Conservation (phyloP, 1,140 invertebrate genomes). For the Drosophila neocordata region DNA sequence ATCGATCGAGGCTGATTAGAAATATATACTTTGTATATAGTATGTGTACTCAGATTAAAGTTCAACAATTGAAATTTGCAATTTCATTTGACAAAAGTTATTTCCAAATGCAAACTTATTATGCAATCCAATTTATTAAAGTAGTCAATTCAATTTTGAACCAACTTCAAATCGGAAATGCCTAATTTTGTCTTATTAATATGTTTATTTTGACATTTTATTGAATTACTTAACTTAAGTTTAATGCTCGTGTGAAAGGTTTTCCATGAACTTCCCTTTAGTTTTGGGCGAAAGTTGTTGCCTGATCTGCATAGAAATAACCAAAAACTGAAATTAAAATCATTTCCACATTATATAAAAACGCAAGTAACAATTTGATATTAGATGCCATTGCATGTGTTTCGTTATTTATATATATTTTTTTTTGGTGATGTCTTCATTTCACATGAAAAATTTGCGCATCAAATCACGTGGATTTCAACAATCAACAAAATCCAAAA, state of each 20-base stretch:
- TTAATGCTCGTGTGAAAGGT: background rate
- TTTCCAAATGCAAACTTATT: too few species aligned
- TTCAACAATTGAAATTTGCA: too few species aligned
- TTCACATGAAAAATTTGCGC: conserved; percentile 45
- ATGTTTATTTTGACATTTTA: background rate
- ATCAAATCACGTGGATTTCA: conserved; percentile 33
- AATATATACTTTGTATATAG: too few species aligned
- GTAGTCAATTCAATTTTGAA: background rate
- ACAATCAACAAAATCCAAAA: conserved; percentile 10
- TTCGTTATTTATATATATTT: conserved; percentile 14
- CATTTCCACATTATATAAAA: conserved; percentile 54
- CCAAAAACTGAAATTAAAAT: conserved; percentile 22
- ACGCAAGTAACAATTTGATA: conserved; percentile 41
- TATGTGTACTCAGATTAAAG: too few species aligned
- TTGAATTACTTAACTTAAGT: background rate
- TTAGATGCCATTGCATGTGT: conserved; percentile 25
- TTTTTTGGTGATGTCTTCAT: conserved; percentile 48
- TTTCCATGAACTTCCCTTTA: background rate
- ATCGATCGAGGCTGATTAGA: too few species aligned
- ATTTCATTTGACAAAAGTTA: too few species aligned
- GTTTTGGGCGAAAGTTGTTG: conserved; percentile 40
- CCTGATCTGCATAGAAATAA: conserved; percentile 53
- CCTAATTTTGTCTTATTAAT: background rate
- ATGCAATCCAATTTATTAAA: too few species aligned
- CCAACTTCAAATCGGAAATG: background rate